Evolutionary conservation across 2,113 vertebrate species (phyloP).

Genomic region (Lepisosteus oculatus): DNA sequence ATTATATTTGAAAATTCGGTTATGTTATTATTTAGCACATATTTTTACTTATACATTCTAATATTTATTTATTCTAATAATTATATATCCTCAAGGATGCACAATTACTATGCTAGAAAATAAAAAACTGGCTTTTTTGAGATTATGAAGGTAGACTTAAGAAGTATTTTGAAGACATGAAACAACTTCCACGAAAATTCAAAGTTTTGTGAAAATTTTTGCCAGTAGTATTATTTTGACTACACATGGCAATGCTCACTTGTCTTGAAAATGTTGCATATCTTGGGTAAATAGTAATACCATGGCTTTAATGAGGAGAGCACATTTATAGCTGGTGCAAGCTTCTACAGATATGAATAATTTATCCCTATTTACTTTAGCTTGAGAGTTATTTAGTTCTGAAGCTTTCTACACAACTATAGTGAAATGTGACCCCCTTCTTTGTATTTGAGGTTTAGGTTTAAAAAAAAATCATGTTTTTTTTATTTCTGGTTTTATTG

Average conservation of each 20-base stretch:
- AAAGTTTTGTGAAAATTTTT: slow-evolving; percentile 27
- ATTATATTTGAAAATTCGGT: too few species aligned
- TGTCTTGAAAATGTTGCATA: background rate
- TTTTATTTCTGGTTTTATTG: background rate
- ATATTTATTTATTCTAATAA: too few species aligned
- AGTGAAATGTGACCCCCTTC: background rate
- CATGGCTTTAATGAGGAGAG: background rate
- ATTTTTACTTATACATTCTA: too few species aligned
- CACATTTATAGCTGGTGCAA: background rate
- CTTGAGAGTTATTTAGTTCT: background rate
- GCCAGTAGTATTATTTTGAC: slow-evolving; percentile 1
- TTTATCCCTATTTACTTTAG: background rate
- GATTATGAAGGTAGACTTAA: too few species aligned
- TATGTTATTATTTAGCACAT: too few species aligned
- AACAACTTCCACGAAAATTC: slow-evolving; percentile 26
- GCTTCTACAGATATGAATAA: background rate
- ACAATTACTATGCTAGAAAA: too few species aligned
- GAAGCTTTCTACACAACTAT: background rate
- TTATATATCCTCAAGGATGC: too few species aligned
- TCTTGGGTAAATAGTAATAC: background rate
- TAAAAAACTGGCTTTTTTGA: too few species aligned
- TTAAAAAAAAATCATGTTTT: background rate
- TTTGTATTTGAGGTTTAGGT: background rate
- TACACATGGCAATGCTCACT: background rate
- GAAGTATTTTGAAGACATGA: slow-evolving; percentile 19